Conservation (phyloP, 2,888 invertebrate species). For the Graphium colonna region DNA sequence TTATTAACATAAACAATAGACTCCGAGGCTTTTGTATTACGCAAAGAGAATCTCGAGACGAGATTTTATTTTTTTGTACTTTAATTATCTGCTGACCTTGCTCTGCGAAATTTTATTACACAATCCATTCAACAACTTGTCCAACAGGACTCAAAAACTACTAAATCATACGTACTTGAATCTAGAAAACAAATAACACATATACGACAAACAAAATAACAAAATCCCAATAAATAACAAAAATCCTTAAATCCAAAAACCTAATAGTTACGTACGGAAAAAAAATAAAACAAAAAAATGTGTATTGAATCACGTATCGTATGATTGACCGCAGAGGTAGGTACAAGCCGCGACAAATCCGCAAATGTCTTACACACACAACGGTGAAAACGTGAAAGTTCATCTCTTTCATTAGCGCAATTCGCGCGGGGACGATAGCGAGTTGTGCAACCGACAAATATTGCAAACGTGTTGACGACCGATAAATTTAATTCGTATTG, state of each 20-base stretch:
- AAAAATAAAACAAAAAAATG: too few relatives aligned
- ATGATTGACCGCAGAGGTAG: not conserved
- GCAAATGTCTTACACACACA: constrained; percentile 34
- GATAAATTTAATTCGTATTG: not conserved
- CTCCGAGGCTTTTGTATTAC: constrained; percentile 1
- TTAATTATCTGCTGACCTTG: not conserved
- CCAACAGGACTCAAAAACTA: too few relatives aligned
- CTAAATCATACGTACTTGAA: too few relatives aligned
- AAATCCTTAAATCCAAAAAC: too few relatives aligned
- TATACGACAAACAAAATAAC: too few relatives aligned
- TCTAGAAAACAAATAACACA: too few relatives aligned
- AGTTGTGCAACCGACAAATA: constrained; percentile 6
- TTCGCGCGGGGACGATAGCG: constrained; percentile 55
- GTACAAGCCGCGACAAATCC: not conserved
- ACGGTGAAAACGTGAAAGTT: constrained; percentile 58
- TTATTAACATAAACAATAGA: constrained; percentile 25
- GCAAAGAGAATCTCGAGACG: not conserved
- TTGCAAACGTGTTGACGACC: not conserved
- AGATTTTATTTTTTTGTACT: not conserved
- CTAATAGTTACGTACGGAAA: too few relatives aligned
- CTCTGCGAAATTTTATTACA: too few relatives aligned
- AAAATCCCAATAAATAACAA: too few relatives aligned
- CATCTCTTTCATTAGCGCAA: constrained; percentile 54
- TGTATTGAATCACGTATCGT: not conserved
- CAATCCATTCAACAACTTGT: too few relatives aligned